phyloP scores from a whole-genome alignment of 2,113 vertebrate genomes.

The Sclerurus mexicanus region DNA sequence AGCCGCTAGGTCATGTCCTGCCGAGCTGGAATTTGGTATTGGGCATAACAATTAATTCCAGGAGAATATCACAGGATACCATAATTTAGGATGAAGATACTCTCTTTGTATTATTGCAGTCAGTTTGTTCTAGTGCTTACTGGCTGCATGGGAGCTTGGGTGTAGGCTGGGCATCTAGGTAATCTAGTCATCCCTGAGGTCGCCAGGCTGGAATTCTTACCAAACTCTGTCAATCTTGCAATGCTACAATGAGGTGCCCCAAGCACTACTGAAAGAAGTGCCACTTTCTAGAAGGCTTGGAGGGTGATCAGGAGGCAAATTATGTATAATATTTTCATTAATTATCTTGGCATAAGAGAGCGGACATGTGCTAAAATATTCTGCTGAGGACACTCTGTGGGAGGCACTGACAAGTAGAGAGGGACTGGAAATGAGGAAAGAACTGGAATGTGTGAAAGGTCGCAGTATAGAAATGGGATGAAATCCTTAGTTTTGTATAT shows the following conservation, averaged over 20 bases:
- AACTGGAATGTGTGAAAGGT: not conserved
- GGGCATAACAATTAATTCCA: not conserved
- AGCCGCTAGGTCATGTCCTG: not conserved
- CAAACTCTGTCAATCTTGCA: not conserved
- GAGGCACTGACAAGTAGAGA: not conserved
- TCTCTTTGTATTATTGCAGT: not conserved
- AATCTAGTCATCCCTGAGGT: not conserved
- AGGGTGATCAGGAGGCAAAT: not conserved
- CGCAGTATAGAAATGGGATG: not conserved
- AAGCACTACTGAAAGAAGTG: not conserved
- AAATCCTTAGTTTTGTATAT: not conserved
- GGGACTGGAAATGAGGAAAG: not conserved
- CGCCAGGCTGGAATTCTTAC: not conserved
- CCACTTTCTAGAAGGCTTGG: not conserved
- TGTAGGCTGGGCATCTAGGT: not conserved
- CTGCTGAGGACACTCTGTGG: not conserved
- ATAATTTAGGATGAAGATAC: not conserved
- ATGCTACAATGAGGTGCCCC: not conserved
- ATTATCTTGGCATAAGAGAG: conserved; percentile 4
- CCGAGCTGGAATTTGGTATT: not conserved
- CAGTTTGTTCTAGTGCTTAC: not conserved
- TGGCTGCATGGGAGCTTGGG: not conserved
- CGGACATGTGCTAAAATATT: not conserved
- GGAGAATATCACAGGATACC: not conserved
- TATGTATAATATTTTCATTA: not conserved